These are phyloP conservation scores for Nettapus auritus DNA, from an alignment of 2,113 vertebrate genomes.

Conservation along the genomic window DNA sequence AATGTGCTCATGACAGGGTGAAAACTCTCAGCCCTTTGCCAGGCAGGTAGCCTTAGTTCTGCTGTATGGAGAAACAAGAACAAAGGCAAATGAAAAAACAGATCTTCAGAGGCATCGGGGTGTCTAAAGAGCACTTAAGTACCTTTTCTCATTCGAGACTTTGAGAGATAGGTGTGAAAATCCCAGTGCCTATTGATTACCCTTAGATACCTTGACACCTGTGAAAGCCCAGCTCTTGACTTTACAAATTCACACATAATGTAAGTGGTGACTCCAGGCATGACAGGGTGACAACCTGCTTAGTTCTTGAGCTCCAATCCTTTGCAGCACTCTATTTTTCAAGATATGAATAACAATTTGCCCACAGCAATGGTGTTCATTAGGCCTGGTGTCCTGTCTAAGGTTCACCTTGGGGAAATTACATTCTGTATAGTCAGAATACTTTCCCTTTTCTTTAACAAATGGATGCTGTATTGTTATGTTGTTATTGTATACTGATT, in stretches of 20 bases:
- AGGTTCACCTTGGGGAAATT: constrained; percentile 36
- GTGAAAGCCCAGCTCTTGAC: neutral
- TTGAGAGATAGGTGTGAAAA: neutral
- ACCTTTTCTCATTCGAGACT: neutral
- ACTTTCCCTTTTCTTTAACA: constrained; percentile 7
- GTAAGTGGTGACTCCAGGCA: neutral
- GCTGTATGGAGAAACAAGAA: neutral
- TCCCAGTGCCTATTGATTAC: neutral
- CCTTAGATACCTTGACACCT: neutral
- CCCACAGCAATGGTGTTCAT: neutral
- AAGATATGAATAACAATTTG: neutral
- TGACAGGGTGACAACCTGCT: neutral
- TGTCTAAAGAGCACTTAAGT: neutral
- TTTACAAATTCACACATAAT: neutral
- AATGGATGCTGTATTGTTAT: constrained; percentile 14
- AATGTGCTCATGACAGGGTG: neutral
- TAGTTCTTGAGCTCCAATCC: neutral
- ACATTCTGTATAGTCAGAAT: neutral
- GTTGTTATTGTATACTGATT: constrained; percentile 36
- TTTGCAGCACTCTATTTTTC: neutral
- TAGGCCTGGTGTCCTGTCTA: neutral
- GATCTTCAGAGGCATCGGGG: neutral
- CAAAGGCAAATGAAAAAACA: neutral
- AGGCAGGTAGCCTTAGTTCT: neutral
- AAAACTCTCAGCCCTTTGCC: neutral